A percentile compares a stretch with the other conserved stretches of the same genome.
phyloP scores from a whole-genome alignment of 2,888 invertebrate species.

The Formica aserva region DNA sequence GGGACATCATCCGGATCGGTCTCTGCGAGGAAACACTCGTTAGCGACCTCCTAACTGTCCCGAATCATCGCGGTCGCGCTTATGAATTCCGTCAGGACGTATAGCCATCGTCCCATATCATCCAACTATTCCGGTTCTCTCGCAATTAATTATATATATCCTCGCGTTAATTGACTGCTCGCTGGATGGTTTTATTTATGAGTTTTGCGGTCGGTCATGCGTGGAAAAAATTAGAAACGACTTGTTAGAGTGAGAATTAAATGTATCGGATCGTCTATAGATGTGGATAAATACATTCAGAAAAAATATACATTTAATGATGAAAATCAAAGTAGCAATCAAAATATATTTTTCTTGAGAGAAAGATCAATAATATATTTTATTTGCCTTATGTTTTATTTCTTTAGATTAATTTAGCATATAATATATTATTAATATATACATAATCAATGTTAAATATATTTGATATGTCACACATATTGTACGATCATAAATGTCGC shows the following conservation, averaged over 20 bases:
- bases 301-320: not conserved
- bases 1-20: conserved; percentile 75
- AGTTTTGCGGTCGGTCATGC: not conserved
- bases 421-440: not conserved
- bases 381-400: not conserved
- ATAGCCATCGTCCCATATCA: conserved; percentile 31
- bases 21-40: conserved; percentile 79
- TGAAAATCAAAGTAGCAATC: not conserved
- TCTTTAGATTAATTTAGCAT: not conserved
- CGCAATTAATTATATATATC: conserved; percentile 73
- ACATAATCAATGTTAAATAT: conserved; percentile 5
- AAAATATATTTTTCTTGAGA: not conserved
- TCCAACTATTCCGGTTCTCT: conserved; percentile 23
- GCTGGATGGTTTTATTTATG: conserved; percentile 51
- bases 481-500: conserved; percentile 14
- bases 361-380: not conserved
- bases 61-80: conserved; percentile 71
- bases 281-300: not conserved
- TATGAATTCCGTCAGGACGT: conserved; percentile 69
- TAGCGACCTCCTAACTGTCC: conserved; percentile 80
- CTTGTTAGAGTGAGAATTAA: not conserved
- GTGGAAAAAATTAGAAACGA: conserved; percentile 9
- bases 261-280: not conserved
- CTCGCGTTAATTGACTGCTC: conserved; percentile 75
- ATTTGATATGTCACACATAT: not conserved